Conservation (phyloP, 2,888 invertebrate species). For the Hirtodrosophila trivittata region DNA sequence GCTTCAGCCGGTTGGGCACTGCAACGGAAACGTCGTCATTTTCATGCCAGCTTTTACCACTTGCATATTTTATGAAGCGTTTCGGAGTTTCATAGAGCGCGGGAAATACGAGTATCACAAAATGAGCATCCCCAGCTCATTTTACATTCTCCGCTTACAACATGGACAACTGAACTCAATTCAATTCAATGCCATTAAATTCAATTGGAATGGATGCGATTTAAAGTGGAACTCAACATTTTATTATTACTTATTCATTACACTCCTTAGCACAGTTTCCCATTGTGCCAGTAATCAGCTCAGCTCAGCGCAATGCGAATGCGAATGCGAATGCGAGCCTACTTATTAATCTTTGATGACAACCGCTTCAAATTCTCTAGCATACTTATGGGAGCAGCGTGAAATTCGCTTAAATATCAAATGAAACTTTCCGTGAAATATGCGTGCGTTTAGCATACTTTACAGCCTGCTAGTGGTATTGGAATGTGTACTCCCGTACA, state of each 20-base stretch:
- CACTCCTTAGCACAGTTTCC: constrained; percentile 21
- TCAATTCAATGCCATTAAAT: constrained; percentile 20
- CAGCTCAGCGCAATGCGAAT: constrained; percentile 13
- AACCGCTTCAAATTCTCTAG: constrained; percentile 17
- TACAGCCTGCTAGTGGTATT: constrained; percentile 7
- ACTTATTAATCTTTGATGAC: constrained; percentile 51
- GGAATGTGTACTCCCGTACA: too few relatives aligned
- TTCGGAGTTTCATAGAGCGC: constrained; percentile 4
- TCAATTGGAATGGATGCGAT: constrained; percentile 17
- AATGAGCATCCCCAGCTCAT: constrained; percentile 29
- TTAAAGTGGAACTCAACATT: constrained; percentile 26
- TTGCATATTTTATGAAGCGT: constrained; percentile 70
- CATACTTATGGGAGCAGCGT: constrained; percentile 33
- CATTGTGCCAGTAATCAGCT: constrained; percentile 30
- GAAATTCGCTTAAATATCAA: constrained; percentile 20
- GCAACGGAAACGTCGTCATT: constrained; percentile 65
- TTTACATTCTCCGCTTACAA: constrained; percentile 21
- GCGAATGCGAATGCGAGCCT: constrained; percentile 17
- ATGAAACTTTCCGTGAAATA: constrained; percentile 15
- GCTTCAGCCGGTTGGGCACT: constrained; percentile 32
- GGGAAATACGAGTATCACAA: constrained; percentile 15
- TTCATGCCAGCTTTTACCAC: constrained; percentile 65
- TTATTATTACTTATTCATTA: constrained; percentile 48
- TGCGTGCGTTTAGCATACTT: constrained; percentile 35
- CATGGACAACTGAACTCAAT: constrained; percentile 29